phyloP scores from a whole-genome alignment of 2,113 vertebrate genomes.

The Shinisaurus crocodilurus region DNA sequence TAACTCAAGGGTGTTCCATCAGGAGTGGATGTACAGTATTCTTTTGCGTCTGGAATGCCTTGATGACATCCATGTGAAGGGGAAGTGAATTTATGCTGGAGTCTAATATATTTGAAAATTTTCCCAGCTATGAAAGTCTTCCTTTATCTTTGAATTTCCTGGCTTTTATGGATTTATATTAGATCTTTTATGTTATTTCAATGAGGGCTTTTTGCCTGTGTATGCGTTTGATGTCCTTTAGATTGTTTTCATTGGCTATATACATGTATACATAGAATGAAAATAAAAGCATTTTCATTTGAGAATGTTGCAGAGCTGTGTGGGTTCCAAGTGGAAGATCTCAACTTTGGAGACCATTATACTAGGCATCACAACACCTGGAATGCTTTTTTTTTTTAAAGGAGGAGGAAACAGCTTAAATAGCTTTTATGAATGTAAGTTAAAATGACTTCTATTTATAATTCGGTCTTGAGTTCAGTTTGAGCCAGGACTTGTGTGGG shows the following conservation, averaged over 20 bases:
- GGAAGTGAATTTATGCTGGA: conserved; percentile 65
- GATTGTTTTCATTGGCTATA: conserved; percentile 63
- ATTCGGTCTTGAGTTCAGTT: not conserved
- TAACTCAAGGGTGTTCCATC: conserved; percentile 51
- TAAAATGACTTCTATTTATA: conserved; percentile 28
- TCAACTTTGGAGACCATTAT: conserved; percentile 31
- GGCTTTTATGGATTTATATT: conserved; percentile 70
- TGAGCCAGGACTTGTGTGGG: not conserved
- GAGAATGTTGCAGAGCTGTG: conserved; percentile 35
- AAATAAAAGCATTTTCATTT: conserved; percentile 59
- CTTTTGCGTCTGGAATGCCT: conserved; percentile 55
- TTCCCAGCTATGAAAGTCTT: conserved; percentile 57
- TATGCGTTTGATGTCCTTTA: conserved; percentile 60
- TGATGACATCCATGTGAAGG: conserved; percentile 64
- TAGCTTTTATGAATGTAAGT: conserved; percentile 11
- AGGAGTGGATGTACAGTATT: conserved; percentile 38
- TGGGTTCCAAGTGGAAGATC: conserved; percentile 27
- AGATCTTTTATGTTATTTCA: conserved; percentile 69
- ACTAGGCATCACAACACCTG: not conserved
- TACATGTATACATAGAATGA: conserved; percentile 56
- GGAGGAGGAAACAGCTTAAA: not conserved
- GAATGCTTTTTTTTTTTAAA: conserved; percentile 41
- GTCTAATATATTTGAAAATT: conserved; percentile 67
- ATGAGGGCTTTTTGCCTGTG: conserved; percentile 49
- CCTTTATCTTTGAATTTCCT: conserved; percentile 74